Percentiles rank a stretch among this genome's conserved stretches.
These are phyloP conservation scores for Neoitamus cyanurus DNA, from an alignment of 2,888 invertebrate genomes.

Conservation along the genomic window DNA sequence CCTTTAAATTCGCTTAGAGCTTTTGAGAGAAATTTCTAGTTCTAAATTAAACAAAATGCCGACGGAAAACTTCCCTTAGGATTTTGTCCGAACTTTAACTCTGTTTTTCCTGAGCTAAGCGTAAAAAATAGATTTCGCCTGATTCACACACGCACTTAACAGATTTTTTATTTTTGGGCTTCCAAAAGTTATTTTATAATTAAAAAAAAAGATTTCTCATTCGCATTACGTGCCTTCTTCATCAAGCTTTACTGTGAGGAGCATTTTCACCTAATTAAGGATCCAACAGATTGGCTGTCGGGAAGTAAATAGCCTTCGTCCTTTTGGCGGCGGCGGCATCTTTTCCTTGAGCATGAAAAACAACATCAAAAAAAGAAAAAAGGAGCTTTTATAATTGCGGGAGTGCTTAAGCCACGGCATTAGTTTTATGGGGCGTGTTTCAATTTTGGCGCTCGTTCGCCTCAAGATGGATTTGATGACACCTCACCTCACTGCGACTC, in stretches of 20 bases:
- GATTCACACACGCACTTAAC: too few species aligned
- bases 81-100: too few species aligned
- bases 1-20: too few species aligned
- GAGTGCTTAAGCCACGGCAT: background rate
- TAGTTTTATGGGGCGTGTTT: conserved; percentile 25
- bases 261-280: background rate
- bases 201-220: too few species aligned
- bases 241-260: background rate
- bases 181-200: too few species aligned
- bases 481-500: background rate
- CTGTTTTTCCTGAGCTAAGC: too few species aligned
- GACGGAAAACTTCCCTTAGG: too few species aligned
- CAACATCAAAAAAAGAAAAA: background rate
- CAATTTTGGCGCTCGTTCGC: background rate
- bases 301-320: background rate
- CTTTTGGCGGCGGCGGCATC: background rate
- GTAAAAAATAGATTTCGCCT: too few species aligned
- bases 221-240: too few species aligned
- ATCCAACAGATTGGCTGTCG: background rate
- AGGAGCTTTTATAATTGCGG: background rate
- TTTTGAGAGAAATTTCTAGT: too few species aligned
- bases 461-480: conserved; percentile 16
- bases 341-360: background rate
- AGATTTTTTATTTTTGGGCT: too few species aligned
- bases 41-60: too few species aligned